phyloP scores from a whole-genome alignment of 2,113 vertebrate species.

The Bungarus multicinctus region DNA sequence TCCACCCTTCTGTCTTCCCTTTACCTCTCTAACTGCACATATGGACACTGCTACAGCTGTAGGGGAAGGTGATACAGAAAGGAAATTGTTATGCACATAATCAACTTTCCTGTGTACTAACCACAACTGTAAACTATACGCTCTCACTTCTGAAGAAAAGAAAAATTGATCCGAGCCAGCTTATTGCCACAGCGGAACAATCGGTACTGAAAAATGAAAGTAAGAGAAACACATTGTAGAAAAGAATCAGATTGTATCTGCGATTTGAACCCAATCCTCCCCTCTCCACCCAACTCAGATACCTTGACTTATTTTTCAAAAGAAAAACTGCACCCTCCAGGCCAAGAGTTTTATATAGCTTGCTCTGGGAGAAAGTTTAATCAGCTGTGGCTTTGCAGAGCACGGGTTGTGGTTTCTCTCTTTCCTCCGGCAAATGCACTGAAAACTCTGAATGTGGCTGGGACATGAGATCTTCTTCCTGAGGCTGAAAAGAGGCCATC shows the following conservation, averaged over 20 bases:
- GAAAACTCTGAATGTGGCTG: not conserved
- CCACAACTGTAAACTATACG: not conserved
- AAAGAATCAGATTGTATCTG: not conserved
- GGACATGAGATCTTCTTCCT: not conserved
- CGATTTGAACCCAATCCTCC: not conserved
- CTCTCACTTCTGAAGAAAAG: not conserved
- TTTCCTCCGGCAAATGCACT: not conserved
- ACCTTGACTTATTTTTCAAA: not conserved
- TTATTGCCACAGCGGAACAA: not conserved
- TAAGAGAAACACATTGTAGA: not conserved
- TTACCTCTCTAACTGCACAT: not conserved
- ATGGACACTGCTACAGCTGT: not conserved
- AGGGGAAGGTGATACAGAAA: not conserved
- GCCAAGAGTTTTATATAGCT: not conserved
- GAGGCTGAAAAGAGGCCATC: not conserved
- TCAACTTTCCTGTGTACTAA: not conserved
- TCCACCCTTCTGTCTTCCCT: not conserved
- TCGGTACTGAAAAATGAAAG: not conserved
- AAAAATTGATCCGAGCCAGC: not conserved
- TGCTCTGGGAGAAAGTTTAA: slow-evolving; percentile 2
- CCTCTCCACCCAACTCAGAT: not conserved
- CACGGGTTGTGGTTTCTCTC: not conserved
- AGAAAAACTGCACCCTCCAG: not conserved
- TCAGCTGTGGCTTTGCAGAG: slow-evolving; percentile 10
- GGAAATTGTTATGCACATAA: not conserved